Evolutionary conservation across 2,888 invertebrate genomes (phyloP), one percentile per base, ranked within the genome.

Genomic region (Apoda limacodes): DNA sequence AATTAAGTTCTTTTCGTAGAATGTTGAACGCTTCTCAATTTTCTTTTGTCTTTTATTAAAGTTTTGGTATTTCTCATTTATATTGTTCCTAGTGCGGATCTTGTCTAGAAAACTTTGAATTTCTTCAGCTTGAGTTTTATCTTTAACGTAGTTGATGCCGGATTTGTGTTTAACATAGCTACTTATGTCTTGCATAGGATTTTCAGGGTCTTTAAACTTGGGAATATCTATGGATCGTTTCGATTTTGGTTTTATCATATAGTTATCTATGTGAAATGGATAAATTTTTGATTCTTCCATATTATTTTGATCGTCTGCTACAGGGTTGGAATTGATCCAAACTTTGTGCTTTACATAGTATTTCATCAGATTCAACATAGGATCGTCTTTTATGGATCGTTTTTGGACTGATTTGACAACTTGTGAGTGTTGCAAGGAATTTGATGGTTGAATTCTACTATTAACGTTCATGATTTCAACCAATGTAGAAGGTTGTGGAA

Each of bases 341-440:
- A 57, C 41, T 45, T 75, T 72, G 31, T 69, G 55, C 46, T 78
- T 78, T 0, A 56, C 42, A 38, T 65, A 72, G 36, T 69, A 72
- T 29, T 64, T 61, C 1, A 66, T 40, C 5, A 71, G 35, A 29
- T 60, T 49, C 0, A 51, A 35, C 1, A 64, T 21, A 0, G 66
- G 64, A 11, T 44, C 48, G 11, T 47, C 28, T n/a, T n/a, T n/a
- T n/a, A 48, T 32, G 0, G 64, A 60, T 0, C 66, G 57, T 40
- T 60, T 71, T n/a, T 32, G 35, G 27, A 55, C 32, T 10, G 40
- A 34, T 44, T 45, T 57, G 39, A 37, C 37, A 37, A 40, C 28
- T n/a, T n/a, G n/a, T n/a, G n/a, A n/a, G n/a, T n/a, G n/a, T n/a
- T n/a, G n/a, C n/a, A n/a, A n/a, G n/a, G n/a, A n/a, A n/a, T n/a